Base-by-base conservation (phyloP, 2,797 vertebrate genomes). In the Zenarchopterus dispar region DNA sequence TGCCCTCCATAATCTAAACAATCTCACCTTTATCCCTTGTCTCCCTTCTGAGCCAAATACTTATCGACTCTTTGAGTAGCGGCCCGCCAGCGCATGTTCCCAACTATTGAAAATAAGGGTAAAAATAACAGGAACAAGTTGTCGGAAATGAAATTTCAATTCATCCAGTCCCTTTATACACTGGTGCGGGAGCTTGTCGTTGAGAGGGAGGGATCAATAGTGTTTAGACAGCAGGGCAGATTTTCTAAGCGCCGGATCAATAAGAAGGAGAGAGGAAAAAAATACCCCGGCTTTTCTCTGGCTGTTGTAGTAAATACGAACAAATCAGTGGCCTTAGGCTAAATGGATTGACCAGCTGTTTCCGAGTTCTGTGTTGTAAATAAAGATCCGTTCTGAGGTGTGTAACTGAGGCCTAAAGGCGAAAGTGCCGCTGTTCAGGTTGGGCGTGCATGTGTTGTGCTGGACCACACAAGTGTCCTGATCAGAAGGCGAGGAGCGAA, bases 81-180 rank as follows among this genome's bases (percentile, higher is more conserved):
- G 57, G 89, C 89, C 88, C 2, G 73, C 86, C 70, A 90, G 84
- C 83, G 77, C 52, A 49, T 91, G 92, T 93, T 94, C 83, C 78
- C 78, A 82, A 85, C 92, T 80, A 86, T 88, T 84, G 75, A 86
- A 85, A 87, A 86, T 86, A 86, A 83, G 74, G 80, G 84, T 94
- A 92, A 94, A 95, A 94, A 94, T 94, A 95, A 94, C 93, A 94
- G 94, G 92, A 96, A 95, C 93, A 95, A 95, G 94, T 93, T 95
- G 95, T 95, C 81, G 91, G 94, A 96, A 96, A 96, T 95, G 91
- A 96, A 96, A 95, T 96, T 95, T 96, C 95, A 95, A 95, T 96
- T 96, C 94, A 95, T 94, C 93, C 94, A 94, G 88, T 90, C 94
- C 94, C 94, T 96, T 95, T 95, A 94, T 94, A 94, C 93, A 94